These are phyloP conservation scores for Amphiprion percula DNA, from an alignment of 2,113 vertebrate genomes.

Conservation along the genomic window DNA sequence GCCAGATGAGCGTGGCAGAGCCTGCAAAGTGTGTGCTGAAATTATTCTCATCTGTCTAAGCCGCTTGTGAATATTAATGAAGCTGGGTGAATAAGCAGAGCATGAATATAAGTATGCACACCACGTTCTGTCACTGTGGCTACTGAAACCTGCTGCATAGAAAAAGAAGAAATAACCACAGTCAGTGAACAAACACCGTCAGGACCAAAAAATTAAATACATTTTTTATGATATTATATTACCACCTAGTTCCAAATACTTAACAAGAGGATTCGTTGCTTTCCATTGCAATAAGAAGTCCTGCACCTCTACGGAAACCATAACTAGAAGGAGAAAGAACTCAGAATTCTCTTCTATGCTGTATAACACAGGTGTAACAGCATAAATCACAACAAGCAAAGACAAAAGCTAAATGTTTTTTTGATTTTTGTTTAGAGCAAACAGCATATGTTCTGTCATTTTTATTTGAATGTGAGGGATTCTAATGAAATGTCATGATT, in stretches of 20 bases:
- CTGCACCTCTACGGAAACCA: no score
- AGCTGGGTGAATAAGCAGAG: conserved; percentile 19
- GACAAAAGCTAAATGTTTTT: no score
- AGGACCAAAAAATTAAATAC: not conserved
- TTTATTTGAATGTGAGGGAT: no score
- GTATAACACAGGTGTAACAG: no score
- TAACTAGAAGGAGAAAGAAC: no score
- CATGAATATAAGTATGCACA: conserved; percentile 10
- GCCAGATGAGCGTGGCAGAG: conserved; percentile 1
- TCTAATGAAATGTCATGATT: no score
- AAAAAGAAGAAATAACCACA: not conserved
- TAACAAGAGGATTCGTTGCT: not conserved
- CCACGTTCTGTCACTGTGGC: not conserved
- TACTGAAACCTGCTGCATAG: conserved; percentile 1
- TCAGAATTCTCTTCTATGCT: no score
- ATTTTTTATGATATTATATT: conserved; percentile 1
- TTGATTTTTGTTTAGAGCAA: no score
- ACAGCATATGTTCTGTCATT: no score
- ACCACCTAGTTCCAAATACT: not conserved
- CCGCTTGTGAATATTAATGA: conserved; percentile 50
- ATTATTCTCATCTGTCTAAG: conserved; percentile 34
- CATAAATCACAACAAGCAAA: no score
- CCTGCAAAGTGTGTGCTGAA: conserved; percentile 7
- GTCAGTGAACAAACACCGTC: not conserved
- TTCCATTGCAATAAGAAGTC: not conserved